Base-by-base conservation (phyloP, 2,888 invertebrate species). In the Apocheima hispidaria region DNA sequence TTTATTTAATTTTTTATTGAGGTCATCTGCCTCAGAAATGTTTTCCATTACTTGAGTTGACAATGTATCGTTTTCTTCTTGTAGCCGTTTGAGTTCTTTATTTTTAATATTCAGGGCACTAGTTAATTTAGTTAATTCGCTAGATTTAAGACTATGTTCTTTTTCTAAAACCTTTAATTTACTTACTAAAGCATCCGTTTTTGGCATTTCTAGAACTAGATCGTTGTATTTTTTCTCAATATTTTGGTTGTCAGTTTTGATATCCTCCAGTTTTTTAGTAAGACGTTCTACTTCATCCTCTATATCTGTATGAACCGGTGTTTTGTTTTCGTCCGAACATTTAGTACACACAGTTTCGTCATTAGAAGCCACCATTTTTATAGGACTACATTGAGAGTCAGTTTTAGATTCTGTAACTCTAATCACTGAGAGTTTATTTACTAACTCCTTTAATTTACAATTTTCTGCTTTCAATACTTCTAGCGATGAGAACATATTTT, bases 31-130 rank as follows among this genome's bases (percentile, higher is more conserved):
- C 66, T 95, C 95, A 53, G 93, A 90, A 51, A 94, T 86, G 61
- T 82, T 92, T 46, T 95, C 95, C 82, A 94, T 93, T 2, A 95
- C 69, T 76, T 94, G 90, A 36, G 87, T 93, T 0, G 95, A 94
- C 21, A 95, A 80, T 46, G 85, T 82, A 67, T 94, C 93, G 71
- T 93, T 92, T 79, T 94, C 94, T 12, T 83, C 81, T 79, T 93
- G 93, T 61, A 94, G 79, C 23, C 73, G 77, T 55, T 79, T 72
- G 20, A 93, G 66, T 68, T 88, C 69, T 36, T 70, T 66, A 55
- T 69, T 77, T 63, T 83, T 84, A 20, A 44, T 65, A 20, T 54
- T 78, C 9, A 90, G 64, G 9, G 66, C 62, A 30, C 69, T 71
- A 36, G 69, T 78, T 3, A 88, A 65, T 66, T 80, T 82, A 6